Percentiles rank a stretch among this genome's conserved stretches.
Conservation (phyloP, 2,113 vertebrate species). For the Tenrec ecaudatus region DNA sequence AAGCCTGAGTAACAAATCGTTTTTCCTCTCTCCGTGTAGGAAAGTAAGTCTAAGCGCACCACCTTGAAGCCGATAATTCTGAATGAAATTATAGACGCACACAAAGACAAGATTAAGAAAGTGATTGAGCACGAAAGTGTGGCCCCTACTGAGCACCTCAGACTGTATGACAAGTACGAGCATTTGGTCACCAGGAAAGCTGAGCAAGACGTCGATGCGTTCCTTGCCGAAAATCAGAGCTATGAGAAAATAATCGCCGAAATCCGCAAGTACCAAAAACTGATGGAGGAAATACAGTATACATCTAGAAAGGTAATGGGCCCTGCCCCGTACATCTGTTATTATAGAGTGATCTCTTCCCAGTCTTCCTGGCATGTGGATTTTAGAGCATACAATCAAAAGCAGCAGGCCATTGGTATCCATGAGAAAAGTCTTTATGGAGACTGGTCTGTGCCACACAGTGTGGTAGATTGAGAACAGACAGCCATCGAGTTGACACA, state of each 20-base stretch:
- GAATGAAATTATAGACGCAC: conserved; percentile 87
- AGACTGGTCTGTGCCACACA: neutral
- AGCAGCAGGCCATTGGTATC: neutral
- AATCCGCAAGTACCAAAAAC: conserved; percentile 88
- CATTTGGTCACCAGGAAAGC: conserved; percentile 89
- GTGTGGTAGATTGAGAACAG: neutral
- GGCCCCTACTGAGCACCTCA: conserved; percentile 87
- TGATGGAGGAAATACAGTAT: conserved; percentile 90
- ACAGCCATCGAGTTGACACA: neutral
- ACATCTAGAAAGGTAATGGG: conserved; percentile 87
- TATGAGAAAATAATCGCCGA: conserved; percentile 90
- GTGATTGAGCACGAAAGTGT: conserved; percentile 87
- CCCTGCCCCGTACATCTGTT: accelerated
- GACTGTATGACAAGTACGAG: conserved; percentile 90
- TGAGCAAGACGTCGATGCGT: conserved; percentile 88
- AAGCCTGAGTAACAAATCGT: neutral
- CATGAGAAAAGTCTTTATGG: neutral
- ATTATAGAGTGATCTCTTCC: neutral
- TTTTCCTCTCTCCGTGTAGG: conserved; percentile 77
- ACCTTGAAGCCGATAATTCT: conserved; percentile 90
- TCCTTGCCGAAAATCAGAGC: conserved; percentile 87
- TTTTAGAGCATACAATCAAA: neutral
- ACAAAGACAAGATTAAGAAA: conserved; percentile 86
- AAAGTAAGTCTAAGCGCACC: conserved; percentile 75
- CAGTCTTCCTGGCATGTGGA: neutral